Evolutionary conservation across 2,888 invertebrate species (phyloP).

Genomic region (Eustalomyia histrio): DNA sequence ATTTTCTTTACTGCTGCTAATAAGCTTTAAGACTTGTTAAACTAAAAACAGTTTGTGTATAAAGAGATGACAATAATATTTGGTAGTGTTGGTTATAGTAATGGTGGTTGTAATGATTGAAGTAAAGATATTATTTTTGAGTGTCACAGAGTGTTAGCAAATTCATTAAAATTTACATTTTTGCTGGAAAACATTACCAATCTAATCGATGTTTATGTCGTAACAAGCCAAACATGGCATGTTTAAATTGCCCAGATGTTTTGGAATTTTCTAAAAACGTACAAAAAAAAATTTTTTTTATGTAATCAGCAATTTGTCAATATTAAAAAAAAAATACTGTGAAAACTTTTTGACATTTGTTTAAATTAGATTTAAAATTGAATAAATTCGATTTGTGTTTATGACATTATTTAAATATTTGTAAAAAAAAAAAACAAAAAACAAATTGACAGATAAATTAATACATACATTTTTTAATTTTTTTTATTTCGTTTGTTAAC

Average conservation of each 20-base stretch:
- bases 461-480: conserved; percentile 1
- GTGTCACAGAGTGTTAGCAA: conserved; percentile 10
- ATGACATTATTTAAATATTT: conserved; percentile 3
- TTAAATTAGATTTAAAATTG: background rate
- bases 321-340: background rate
- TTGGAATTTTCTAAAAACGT: background rate
- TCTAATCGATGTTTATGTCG: conserved; percentile 46
- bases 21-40: conserved; percentile 41
- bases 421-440: too few species aligned
- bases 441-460: conserved; percentile 2
- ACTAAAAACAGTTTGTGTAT: conserved; percentile 12
- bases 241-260: conserved; percentile 43
- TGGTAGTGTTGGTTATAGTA: background rate
- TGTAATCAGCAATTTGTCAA: conserved; percentile 15
- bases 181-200: conserved; percentile 20
- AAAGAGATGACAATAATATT: background rate
- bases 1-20: conserved; percentile 15
- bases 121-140: background rate
- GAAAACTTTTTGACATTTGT: background rate
- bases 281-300: conserved; percentile 7
- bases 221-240: conserved; percentile 41
- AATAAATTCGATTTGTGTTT: background rate
- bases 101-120: background rate
- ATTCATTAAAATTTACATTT: conserved; percentile 50
- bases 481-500: too few species aligned